phyloP scores from a whole-genome alignment of 2,888 invertebrate genomes.

The Linnaemya tessellans region DNA sequence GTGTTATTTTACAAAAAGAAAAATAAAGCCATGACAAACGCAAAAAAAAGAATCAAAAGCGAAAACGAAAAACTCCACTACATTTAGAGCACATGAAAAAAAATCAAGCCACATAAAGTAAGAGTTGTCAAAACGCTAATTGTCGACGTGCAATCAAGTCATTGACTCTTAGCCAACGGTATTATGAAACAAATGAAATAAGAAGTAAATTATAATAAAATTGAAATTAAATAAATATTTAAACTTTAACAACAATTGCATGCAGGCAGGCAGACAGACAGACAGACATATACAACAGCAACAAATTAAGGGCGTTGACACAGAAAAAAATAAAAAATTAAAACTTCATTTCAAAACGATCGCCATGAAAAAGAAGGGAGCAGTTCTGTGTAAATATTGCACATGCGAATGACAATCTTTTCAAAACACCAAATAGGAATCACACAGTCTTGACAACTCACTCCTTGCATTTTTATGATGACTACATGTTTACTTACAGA shows the following conservation, averaged over 20 bases:
- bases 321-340: conserved; percentile 11
- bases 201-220: conserved; percentile 38
- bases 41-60: conserved; percentile 18
- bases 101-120: conserved; percentile 46
- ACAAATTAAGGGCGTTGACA: conserved; percentile 60
- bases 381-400: conserved; percentile 38
- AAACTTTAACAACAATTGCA: conserved; percentile 27
- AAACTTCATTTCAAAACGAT: conserved; percentile 1
- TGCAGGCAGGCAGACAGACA: not conserved
- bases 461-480: not conserved
- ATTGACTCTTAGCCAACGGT: conserved; percentile 55
- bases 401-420: conserved; percentile 6
- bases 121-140: conserved; percentile 69
- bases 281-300: not conserved
- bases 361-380: conserved; percentile 45
- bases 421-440: conserved; percentile 5
- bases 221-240: conserved; percentile 48
- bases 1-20: conserved; percentile 27
- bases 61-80: conserved; percentile 12
- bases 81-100: conserved; percentile 23
- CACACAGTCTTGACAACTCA: not conserved
- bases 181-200: not conserved
- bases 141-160: conserved; percentile 63
- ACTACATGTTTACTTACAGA: not conserved
- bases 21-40: conserved; percentile 42